Conservation (phyloP, 2,888 invertebrate genomes). For the Leistus spinibarbis region DNA sequence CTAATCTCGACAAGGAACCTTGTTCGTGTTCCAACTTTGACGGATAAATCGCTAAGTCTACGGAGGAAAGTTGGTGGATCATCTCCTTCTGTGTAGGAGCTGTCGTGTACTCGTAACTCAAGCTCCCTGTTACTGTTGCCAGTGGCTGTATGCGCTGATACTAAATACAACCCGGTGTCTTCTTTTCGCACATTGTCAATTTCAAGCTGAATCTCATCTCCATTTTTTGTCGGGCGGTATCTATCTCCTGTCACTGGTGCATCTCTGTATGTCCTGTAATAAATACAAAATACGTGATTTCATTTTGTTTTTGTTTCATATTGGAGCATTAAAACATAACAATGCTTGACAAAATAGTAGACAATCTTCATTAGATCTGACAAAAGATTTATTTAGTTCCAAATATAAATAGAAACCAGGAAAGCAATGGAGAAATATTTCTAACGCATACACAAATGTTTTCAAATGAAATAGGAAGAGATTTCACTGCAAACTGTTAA, state of each 20-base stretch:
- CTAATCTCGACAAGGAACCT: slow-evolving; percentile 84
- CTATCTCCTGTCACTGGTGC: slow-evolving; percentile 71
- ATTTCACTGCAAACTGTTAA: not conserved
- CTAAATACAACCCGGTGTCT: slow-evolving; percentile 77
- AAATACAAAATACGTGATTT: no score
- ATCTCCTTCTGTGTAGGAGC: slow-evolving; percentile 60
- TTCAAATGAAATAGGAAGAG: not conserved
- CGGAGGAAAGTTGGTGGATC: slow-evolving; percentile 84
- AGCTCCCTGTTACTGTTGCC: slow-evolving; percentile 63
- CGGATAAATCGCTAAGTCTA: slow-evolving; percentile 82
- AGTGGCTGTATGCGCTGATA: slow-evolving; percentile 67
- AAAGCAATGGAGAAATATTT: not conserved
- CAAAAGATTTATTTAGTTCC: no score
- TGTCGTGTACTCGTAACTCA: slow-evolving; percentile 65
- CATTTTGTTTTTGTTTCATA: no score
- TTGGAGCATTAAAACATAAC: no score
- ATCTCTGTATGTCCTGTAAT: slow-evolving; percentile 62
- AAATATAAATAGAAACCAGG: not conserved
- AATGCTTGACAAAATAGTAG: no score
- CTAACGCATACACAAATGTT: not conserved
- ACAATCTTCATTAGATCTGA: no score
- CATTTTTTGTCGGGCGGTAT: slow-evolving; percentile 65
- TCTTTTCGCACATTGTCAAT: slow-evolving; percentile 75
- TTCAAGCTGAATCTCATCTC: slow-evolving; percentile 73
- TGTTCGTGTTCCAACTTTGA: slow-evolving; percentile 88